These are phyloP conservation scores for Hydractinia echinata DNA, from an alignment of 30 jellyfish, hydroid and myxozoan species.

Conservation along the genomic window DNA sequence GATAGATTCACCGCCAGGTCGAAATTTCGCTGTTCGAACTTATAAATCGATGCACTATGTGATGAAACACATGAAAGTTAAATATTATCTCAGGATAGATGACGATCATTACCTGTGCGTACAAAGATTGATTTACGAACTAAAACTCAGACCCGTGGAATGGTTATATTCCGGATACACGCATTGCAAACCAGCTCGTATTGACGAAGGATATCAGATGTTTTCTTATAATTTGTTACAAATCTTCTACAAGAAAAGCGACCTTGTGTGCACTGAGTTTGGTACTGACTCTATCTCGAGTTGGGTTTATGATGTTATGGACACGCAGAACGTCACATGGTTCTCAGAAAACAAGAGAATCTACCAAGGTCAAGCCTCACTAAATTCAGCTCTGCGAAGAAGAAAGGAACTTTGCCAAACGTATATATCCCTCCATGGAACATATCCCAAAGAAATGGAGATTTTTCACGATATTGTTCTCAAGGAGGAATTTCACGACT, in stretches of 20 bases:
- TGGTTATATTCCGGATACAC: conserved; percentile 72
- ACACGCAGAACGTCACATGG: conserved; percentile 62
- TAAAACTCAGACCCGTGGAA: conserved; percentile 45
- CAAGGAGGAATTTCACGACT: conserved; percentile 7
- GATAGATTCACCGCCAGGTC: conserved; percentile 63
- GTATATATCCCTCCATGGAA: conserved; percentile 57
- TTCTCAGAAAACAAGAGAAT: conserved; percentile 52
- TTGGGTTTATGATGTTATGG: conserved; percentile 70
- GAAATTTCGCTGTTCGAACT: conserved; percentile 55
- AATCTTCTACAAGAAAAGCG: conserved; percentile 38
- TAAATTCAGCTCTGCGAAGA: conserved; percentile 26
- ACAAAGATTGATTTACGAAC: conserved; percentile 55
- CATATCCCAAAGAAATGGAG: conserved; percentile 63
- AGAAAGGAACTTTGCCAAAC: conserved; percentile 70
- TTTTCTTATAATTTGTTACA: conserved; percentile 56
- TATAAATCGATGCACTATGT: conserved; percentile 63
- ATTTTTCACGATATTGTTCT: conserved; percentile 33
- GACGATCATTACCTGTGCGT: conserved; percentile 73
- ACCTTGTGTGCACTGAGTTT: conserved; percentile 54
- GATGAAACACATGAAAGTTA: conserved; percentile 28
- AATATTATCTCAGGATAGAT: conserved; percentile 52
- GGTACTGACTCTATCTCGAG: conserved; percentile 79
- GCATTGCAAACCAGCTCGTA: conserved; percentile 55
- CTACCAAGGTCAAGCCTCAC: conserved; percentile 71
- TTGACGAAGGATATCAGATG: conserved; percentile 67